Conservation (phyloP, 1,140 invertebrate genomes). For the Drosophila simulans region DNA sequence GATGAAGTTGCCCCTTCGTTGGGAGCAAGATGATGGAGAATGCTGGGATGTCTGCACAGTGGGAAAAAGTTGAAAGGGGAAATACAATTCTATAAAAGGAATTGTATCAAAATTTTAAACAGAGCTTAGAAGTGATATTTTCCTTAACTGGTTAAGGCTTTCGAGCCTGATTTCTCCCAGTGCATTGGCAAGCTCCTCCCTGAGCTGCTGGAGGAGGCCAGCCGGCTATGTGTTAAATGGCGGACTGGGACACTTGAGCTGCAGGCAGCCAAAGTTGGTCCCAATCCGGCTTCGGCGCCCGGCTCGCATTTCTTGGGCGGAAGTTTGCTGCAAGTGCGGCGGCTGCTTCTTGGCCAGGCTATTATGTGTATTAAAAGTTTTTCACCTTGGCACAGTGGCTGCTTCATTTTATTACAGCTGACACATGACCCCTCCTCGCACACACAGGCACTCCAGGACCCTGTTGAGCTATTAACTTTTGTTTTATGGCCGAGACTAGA, state of each 20-base stretch:
- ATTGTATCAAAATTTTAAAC: too few species aligned
- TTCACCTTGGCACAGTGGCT: slow-evolving; percentile 64
- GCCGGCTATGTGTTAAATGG: slow-evolving; percentile 71
- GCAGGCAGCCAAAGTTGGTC: slow-evolving; percentile 72
- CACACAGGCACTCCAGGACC: slow-evolving; percentile 23
- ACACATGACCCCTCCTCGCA: slow-evolving; percentile 49
- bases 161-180: background rate
- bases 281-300: slow-evolving; percentile 31
- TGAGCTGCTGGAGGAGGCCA: slow-evolving; percentile 2
- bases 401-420: slow-evolving; percentile 78
- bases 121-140: background rate
- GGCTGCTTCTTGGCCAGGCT: slow-evolving; percentile 60
- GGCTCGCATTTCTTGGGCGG: slow-evolving; percentile 69
- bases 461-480: slow-evolving; percentile 70
- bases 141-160: background rate
- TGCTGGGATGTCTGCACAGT: slow-evolving; percentile 9
- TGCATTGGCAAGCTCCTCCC: slow-evolving; percentile 2
- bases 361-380: slow-evolving; percentile 83
- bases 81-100: background rate
- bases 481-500: slow-evolving; percentile 63
- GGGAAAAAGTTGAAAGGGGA: background rate
- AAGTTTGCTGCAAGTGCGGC: slow-evolving; percentile 40
- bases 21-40: slow-evolving; percentile 36
- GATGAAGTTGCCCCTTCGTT: slow-evolving; percentile 60
- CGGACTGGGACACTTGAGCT: slow-evolving; percentile 82